Conservation (phyloP, 2,797 vertebrate species). For the Microctenopoma steveboyesi region DNA sequence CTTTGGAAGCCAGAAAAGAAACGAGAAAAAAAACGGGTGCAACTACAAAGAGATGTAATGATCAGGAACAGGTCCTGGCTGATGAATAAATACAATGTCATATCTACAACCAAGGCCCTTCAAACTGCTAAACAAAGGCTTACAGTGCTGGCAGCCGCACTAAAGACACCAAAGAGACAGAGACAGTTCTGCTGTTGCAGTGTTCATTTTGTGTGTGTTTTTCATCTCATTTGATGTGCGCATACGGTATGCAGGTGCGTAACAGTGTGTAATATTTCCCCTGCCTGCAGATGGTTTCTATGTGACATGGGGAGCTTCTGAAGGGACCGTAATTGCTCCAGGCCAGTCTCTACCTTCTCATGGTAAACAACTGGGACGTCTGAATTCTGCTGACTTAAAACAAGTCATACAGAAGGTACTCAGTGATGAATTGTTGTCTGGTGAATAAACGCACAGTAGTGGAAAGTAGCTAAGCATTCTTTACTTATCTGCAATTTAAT, state of each 20-base stretch:
- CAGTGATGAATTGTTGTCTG: slow-evolving; percentile 7
- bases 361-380: slow-evolving; percentile 89
- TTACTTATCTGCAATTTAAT: not conserved
- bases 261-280: slow-evolving; percentile 18
- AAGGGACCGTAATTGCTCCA: slow-evolving; percentile 77
- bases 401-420: slow-evolving; percentile 93
- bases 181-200: not conserved
- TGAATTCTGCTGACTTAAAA: slow-evolving; percentile 87
- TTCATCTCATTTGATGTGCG: slow-evolving; percentile 1
- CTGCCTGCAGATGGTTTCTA: slow-evolving; percentile 88
- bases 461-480: not conserved
- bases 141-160: slow-evolving; percentile 15
- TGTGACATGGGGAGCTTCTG: slow-evolving; percentile 91
- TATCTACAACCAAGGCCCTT: slow-evolving; percentile 19
- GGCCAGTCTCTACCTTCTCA: slow-evolving; percentile 90
- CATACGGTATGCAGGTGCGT: not conserved
- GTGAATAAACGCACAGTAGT: not conserved
- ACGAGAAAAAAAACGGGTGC: not conserved
- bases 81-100: slow-evolving; percentile 13
- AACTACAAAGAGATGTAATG: slow-evolving; percentile 12
- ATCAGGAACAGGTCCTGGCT: slow-evolving; percentile 24
- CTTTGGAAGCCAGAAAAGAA: slow-evolving; percentile 2
- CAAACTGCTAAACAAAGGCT: slow-evolving; percentile 23
- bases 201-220: not conserved
- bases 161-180: slow-evolving; percentile 18